phyloP scores from a whole-genome alignment of 2,797 vertebrate species.

The Peromyscus eremicus region DNA sequence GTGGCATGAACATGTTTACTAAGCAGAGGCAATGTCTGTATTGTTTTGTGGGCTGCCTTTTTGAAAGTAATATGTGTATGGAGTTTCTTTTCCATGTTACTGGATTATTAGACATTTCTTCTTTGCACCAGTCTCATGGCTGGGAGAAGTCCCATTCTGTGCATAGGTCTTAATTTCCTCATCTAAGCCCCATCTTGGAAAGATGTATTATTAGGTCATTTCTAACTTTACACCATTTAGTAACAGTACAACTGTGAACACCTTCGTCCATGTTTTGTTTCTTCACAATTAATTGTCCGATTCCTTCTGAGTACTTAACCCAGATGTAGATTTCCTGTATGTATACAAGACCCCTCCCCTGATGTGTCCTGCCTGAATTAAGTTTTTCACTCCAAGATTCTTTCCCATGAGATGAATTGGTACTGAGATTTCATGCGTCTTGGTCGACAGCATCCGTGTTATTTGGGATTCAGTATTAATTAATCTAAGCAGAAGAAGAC shows the following conservation, averaged over 20 bases:
- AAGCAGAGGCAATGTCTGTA: fast-evolving
- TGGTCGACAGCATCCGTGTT: background rate
- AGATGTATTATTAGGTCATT: background rate
- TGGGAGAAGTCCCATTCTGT: background rate
- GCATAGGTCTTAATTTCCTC: background rate
- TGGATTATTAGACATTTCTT: background rate
- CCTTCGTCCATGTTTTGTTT: background rate
- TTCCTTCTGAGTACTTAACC: background rate
- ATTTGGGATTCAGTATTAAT: conserved; percentile 19
- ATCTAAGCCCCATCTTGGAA: background rate
- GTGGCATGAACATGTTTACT: background rate
- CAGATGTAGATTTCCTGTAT: background rate
- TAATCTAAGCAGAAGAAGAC: conserved; percentile 43
- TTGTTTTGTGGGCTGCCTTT: conserved; percentile 32
- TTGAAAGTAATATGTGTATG: background rate
- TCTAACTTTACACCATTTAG: background rate
- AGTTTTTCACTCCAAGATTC: background rate
- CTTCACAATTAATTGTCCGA: background rate
- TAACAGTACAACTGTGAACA: fast-evolving
- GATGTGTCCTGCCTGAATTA: background rate
- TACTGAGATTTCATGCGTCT: conserved; percentile 6
- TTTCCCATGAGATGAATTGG: background rate
- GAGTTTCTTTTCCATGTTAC: background rate
- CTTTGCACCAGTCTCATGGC: background rate
- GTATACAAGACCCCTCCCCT: background rate